Conservation (phyloP, 2,888 invertebrate genomes). For the Cantharis rustica region DNA sequence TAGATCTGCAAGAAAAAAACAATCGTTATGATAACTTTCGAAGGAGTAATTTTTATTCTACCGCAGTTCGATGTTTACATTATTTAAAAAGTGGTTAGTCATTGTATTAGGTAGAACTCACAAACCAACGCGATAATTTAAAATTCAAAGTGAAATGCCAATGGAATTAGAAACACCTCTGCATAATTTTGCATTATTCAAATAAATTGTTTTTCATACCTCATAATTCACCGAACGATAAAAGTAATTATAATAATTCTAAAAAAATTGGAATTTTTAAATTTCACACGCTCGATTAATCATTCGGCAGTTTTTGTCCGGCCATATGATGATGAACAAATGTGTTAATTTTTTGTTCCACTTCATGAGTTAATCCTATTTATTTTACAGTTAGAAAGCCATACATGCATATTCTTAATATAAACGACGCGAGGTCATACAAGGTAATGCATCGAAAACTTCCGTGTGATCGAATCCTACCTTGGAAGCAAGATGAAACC, state of each 20-base stretch:
- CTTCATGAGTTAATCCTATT: conserved; percentile 2
- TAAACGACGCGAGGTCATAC: conserved; percentile 1
- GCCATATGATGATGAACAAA: neutral
- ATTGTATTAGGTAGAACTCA: neutral
- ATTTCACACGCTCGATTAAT: neutral
- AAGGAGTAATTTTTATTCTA: no score
- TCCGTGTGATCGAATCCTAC: conserved; percentile 54
- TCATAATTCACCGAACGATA: neutral
- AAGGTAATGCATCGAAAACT: neutral
- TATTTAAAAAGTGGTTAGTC: neutral
- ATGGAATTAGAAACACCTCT: neutral
- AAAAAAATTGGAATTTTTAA: neutral
- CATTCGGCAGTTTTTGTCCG: neutral
- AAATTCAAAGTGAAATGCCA: neutral
- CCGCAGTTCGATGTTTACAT: neutral
- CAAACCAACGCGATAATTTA: neutral
- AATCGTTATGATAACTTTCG: no score
- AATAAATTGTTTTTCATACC: neutral
- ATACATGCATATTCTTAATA: neutral
- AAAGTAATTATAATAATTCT: neutral
- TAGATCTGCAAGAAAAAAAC: conserved; percentile 70
- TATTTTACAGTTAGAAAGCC: conserved; percentile 1
- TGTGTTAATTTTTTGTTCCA: conserved; percentile 1
- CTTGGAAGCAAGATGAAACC: conserved; percentile 90
- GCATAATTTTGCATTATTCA: neutral